Base-by-base conservation (phyloP, 2,888 invertebrate genomes). In the Lithophane ornitopus region DNA sequence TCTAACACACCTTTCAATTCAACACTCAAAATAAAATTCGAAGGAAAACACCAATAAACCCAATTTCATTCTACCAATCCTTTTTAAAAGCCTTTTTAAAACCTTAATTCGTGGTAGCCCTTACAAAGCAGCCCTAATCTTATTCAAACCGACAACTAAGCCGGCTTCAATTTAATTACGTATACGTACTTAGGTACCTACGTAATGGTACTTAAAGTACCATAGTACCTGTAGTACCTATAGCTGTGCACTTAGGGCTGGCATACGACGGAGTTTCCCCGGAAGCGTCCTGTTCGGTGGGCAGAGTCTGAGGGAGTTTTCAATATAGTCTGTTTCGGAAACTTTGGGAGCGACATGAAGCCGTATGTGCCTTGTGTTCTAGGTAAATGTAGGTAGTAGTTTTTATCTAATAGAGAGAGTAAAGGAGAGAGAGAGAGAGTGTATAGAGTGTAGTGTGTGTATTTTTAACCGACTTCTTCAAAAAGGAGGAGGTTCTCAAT, bases 121-220 rank as follows among this genome's bases (percentile, higher is more conserved):
- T 80, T 62, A 68, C 61, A 76, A 84, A 65, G 14, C 65, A 34
- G 52, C 26, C n/a, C 59, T 84, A 76, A 76, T 77, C 78, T 76
- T 76, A 84, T 81, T 65, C 75, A 78, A 78, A 75, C 75, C 68
- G 70, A 75, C 78, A 66, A 75, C 82, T 84, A 84, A 85, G 82
- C 78, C 75, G 39, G 61, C 69, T 80, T 54, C 61, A 82, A 85
- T 85, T 76, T 80, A 85, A 85, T 85, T 82, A 80, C 76, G 54
- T 76, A 62, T 69, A 77, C 68, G 74, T 70, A 68, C 73, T 59
- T 66, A 34, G 46, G 61, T 63, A 62, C 75, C 28, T 74, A 76
- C 69, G 56, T 62, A 70, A 58, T 67, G 70, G 68, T 75, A 85
- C 75, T 69, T 66, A 62, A 71, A 63, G 70, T 81, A 70, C 65